Conservation (phyloP, 2,888 invertebrate genomes). For the Drosophila neotestacea region DNA sequence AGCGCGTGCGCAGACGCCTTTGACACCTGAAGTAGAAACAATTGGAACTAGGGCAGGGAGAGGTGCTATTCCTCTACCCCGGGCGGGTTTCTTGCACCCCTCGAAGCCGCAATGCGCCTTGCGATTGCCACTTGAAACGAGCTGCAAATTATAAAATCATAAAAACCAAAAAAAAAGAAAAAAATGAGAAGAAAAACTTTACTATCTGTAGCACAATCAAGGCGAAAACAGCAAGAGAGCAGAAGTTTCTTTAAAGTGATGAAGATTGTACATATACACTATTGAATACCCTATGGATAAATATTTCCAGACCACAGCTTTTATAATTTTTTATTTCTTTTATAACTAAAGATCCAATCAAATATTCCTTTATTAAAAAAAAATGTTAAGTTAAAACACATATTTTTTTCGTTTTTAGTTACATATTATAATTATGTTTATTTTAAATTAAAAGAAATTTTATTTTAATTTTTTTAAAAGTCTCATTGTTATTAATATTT, state of each 20-base stretch:
- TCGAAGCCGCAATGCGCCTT: background rate
- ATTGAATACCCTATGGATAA: too few relatives aligned
- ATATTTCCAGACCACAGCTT: too few relatives aligned
- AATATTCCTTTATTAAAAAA: too few relatives aligned
- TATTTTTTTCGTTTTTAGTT: background rate
- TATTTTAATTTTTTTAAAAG: too few relatives aligned
- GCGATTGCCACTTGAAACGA: constrained; percentile 61
- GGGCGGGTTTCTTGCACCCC: constrained; percentile 13
- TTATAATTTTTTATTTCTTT: too few relatives aligned
- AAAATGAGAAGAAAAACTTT: constrained; percentile 20
- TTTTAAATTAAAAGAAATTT: too few relatives aligned
- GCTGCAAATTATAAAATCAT: constrained; percentile 77
- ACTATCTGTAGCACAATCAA: constrained; percentile 42
- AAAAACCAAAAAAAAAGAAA: constrained; percentile 48
- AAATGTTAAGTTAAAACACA: background rate
- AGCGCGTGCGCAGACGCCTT: constrained; percentile 72
- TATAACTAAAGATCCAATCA: too few relatives aligned
- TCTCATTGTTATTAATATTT: too few relatives aligned
- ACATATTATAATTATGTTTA: too few relatives aligned
- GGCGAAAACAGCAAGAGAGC: background rate
- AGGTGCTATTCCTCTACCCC: background rate
- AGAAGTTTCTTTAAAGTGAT: background rate
- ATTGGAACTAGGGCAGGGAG: constrained; percentile 42
- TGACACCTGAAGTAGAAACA: constrained; percentile 69
- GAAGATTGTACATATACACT: constrained; percentile 2